phyloP scores from a whole-genome alignment of 2,797 vertebrate genomes.

The Pteropus rufus region DNA sequence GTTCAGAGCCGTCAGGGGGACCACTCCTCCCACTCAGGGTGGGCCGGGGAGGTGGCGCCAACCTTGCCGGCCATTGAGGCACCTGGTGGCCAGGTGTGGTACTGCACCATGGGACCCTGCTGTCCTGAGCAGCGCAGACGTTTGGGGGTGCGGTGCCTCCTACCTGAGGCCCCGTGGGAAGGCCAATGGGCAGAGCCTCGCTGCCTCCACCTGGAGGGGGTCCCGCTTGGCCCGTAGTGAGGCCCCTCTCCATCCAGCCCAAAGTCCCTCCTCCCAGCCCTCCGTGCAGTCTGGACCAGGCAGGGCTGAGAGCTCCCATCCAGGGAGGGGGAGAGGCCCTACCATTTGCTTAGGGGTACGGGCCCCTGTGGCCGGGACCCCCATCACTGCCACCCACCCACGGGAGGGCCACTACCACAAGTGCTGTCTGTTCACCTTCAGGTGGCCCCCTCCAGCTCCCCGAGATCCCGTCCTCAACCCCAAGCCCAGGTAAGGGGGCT shows the following conservation, averaged over 20 bases:
- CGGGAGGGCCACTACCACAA: too few relatives aligned
- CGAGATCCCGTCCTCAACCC: background rate
- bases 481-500: slow-evolving; percentile 20
- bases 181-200: background rate
- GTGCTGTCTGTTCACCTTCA: slow-evolving; percentile 18
- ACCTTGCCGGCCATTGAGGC: background rate
- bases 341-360: rapidly evolving
- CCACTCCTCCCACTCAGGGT: rapidly evolving
- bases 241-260: background rate
- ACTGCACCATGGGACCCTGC: background rate
- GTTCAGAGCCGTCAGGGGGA: background rate
- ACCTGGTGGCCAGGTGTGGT: background rate
- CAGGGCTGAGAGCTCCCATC: background rate
- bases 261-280: background rate
- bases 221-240: background rate
- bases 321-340: background rate
- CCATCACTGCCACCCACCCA: background rate
- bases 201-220: background rate
- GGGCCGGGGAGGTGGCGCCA: rapidly evolving
- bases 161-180: background rate
- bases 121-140: rapidly evolving
- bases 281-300: background rate
- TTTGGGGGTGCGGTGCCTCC: background rate
- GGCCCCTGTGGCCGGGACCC: background rate
- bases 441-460: slow-evolving; percentile 54